Base-by-base conservation (phyloP, 2,113 vertebrate species). In the Gymnogyps californianus region DNA sequence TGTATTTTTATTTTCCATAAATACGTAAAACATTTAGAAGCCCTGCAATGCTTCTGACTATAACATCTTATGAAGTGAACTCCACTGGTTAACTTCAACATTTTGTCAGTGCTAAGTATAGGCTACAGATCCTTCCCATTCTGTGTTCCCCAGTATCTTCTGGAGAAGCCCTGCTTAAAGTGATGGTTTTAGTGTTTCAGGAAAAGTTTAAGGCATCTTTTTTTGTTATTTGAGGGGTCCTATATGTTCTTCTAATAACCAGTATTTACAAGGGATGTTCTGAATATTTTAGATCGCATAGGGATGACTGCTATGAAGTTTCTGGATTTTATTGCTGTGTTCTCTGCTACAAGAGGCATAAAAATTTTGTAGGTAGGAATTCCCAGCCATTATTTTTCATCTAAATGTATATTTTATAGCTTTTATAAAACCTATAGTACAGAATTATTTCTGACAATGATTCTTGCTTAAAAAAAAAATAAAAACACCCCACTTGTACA, bases 371-470 rank as follows among this genome's bases (percentile, higher is more conserved):
- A 59, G 44, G 7, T 61, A 79, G 57, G 76, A 87, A 72, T 69
- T 84, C 57, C 24, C 17, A 94, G 54, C 14, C 40, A 40, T 40
- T 79, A 46, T 90, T 89, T 96, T 97, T 87, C 58, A 91, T 93
- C 87, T 71, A 78, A 94, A 96, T 94, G 31, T 80, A 42, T 93
- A 64, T 72, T 95, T 57, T 78, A 91, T 84, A 94, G 52, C 75
- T 91, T 93, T 93, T 90, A 18, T 2, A n/a, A 47, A 79, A 65
- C 36, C 20, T 52, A 1, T 29, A 95, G 44, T 83, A 81, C 32
- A 46, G 66, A 87, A 89, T 86, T 76, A 80, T 89, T 85, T 89
- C 71, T 80, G 58, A 46, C 20, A 46, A 46, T 51, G 16, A 75
- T 55, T 93, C 34, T 94, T 79, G 76, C 81, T 82, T 32, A 52